Percentiles rank a stretch among this genome's conserved stretches.
These are phyloP conservation scores for Onychostoma macrolepis DNA, from an alignment of 2,113 vertebrate species.

Conservation along the genomic window DNA sequence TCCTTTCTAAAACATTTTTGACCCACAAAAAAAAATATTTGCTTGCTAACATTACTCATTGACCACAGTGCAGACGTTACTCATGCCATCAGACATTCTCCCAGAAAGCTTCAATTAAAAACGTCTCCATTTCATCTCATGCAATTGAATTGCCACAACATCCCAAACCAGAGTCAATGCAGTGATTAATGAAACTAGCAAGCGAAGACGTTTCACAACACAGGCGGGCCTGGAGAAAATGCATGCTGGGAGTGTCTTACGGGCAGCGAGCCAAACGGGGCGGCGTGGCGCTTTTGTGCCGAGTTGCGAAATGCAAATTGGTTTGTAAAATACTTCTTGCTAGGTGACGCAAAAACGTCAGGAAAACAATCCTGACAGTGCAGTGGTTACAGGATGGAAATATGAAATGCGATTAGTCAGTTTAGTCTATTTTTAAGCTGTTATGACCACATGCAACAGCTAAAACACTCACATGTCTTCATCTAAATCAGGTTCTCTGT, in stretches of 20 bases:
- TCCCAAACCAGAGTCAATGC: slow-evolving; percentile 6
- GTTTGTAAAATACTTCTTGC: slow-evolving; percentile 11
- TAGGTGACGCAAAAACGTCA: slow-evolving; percentile 17
- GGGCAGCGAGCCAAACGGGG: neutral
- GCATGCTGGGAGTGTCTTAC: slow-evolving; percentile 14
- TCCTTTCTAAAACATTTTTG: neutral
- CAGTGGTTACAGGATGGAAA: neutral
- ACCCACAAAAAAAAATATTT: neutral
- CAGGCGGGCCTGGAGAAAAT: neutral
- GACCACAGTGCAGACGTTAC: neutral
- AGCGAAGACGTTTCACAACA: neutral
- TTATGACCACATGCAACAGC: neutral
- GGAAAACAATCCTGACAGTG: neutral
- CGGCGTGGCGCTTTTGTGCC: neutral
- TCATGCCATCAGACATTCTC: neutral
- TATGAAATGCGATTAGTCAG: neutral
- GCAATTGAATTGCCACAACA: neutral
- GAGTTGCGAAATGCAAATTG: slow-evolving; percentile 30
- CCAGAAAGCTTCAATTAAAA: neutral
- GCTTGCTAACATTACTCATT: neutral
- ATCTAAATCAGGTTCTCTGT: neutral
- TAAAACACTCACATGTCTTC: neutral
- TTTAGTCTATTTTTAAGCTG: neutral
- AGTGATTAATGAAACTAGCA: neutral
- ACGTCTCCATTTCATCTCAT: slow-evolving; percentile 1